Conservation (phyloP, 2,113 vertebrate species). For the Malurus cyaneus region DNA sequence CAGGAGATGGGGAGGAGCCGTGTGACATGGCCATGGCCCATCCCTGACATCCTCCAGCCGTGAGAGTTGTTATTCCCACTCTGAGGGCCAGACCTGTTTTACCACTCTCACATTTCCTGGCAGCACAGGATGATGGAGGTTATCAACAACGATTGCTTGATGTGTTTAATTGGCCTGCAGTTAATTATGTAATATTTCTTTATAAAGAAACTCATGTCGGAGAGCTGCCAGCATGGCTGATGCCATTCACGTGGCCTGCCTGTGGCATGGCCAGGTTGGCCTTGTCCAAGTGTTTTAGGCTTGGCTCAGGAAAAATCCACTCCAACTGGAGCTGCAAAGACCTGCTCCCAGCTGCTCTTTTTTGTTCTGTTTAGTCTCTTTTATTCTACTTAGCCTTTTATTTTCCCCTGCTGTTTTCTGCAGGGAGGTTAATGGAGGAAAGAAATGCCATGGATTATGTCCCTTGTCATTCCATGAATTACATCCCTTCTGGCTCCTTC, state of each 20-base stretch:
- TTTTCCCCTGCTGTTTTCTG: neutral
- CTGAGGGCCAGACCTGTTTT: neutral
- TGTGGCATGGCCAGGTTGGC: neutral
- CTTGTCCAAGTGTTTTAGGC: constrained; percentile 18
- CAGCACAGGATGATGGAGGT: neutral
- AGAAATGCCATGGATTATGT: neutral
- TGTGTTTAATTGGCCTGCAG: neutral
- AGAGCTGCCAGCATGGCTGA: neutral
- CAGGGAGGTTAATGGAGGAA: neutral
- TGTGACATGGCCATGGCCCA: neutral
- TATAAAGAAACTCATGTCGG: neutral
- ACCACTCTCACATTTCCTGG: neutral
- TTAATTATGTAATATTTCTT: neutral
- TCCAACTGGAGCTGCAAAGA: constrained; percentile 22
- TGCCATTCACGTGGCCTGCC: constrained; percentile 1
- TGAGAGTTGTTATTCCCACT: neutral
- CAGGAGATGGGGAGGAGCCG: neutral
- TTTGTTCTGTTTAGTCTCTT: neutral
- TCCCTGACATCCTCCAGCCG: neutral
- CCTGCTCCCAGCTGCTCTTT: neutral
- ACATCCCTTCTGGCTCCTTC: neutral
- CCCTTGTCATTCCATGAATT: neutral
- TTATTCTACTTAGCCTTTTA: neutral
- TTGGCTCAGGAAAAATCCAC: constrained; percentile 31
- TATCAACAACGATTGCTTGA: neutral